These are phyloP conservation scores for Trichopoda pennipes DNA, from an alignment of 2,888 invertebrate genomes.

Conservation along the genomic window DNA sequence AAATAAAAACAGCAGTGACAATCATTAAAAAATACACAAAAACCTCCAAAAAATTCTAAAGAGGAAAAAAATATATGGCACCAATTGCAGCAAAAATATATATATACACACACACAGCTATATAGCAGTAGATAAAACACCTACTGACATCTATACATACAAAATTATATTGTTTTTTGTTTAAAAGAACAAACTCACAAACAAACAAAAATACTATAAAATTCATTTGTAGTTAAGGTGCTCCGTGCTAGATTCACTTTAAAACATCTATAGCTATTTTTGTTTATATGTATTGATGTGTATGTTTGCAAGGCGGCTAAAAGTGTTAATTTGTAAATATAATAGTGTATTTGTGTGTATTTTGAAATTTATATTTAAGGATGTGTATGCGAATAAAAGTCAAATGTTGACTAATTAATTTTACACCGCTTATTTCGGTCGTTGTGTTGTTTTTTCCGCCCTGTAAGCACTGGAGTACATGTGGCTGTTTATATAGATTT, in stretches of 20 bases:
- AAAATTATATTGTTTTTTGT: background rate
- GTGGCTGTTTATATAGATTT: background rate
- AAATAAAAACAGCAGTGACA: slow-evolving; percentile 8
- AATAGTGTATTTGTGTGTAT: background rate
- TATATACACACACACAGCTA: background rate
- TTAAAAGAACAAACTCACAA: background rate
- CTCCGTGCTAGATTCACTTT: background rate
- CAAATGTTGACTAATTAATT: slow-evolving; percentile 66
- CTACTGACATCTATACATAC: background rate
- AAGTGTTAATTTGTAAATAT: slow-evolving; percentile 36
- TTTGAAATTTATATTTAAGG: slow-evolving; percentile 21
- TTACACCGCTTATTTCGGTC: slow-evolving; percentile 48
- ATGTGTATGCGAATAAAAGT: slow-evolving; percentile 47
- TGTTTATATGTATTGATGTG: background rate
- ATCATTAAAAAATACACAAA: slow-evolving; percentile 28
- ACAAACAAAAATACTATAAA: background rate
- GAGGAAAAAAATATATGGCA: background rate
- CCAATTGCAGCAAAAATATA: background rate
- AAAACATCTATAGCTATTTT: background rate
- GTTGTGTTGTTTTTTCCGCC: background rate
- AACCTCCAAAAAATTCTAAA: background rate
- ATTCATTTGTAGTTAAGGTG: background rate
- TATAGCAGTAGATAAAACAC: slow-evolving; percentile 7
- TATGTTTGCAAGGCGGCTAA: background rate
- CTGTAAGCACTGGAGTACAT: background rate